Percentiles rank a stretch among this genome's conserved stretches.
These are phyloP conservation scores for Anguilla megastoma DNA, from an alignment of 2,797 vertebrate genomes.

Conservation along the genomic window DNA sequence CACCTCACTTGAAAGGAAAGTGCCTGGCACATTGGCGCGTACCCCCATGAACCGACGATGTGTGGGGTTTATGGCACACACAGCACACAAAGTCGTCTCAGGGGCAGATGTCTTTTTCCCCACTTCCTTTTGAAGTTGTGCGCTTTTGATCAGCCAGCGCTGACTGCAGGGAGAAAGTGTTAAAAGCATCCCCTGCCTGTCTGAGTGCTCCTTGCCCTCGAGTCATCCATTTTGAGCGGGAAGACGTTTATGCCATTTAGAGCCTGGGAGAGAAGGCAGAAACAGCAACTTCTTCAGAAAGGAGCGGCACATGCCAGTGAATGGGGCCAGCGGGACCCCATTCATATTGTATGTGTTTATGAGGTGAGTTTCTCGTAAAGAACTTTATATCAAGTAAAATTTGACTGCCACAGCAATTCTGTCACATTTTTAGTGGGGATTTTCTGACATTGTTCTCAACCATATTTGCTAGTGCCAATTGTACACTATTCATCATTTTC, in stretches of 20 bases:
- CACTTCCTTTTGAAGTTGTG: neutral
- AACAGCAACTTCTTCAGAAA: neutral
- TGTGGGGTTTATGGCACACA: neutral
- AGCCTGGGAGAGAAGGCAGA: neutral
- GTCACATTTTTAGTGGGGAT: neutral
- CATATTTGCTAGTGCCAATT: neutral
- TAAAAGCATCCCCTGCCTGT: neutral
- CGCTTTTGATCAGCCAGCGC: slow-evolving; percentile 12
- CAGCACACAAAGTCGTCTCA: neutral
- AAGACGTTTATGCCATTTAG: neutral
- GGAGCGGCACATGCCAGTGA: neutral
- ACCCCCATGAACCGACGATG: neutral
- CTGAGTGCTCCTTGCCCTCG: neutral
- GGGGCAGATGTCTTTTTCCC: neutral
- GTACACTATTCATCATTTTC: neutral
- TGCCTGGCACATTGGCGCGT: neutral
- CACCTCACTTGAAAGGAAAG: neutral
- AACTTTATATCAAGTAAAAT: slow-evolving; percentile 1
- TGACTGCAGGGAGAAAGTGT: neutral
- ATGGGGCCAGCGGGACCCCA: neutral
- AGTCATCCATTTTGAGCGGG: neutral
- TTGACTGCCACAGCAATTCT: neutral
- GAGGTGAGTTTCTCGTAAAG: neutral
- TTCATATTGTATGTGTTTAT: slow-evolving; percentile 3
- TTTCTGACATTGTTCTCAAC: neutral